Base-by-base conservation (phyloP, 2,113 vertebrate species). In the Leucopsar rothschildi region DNA sequence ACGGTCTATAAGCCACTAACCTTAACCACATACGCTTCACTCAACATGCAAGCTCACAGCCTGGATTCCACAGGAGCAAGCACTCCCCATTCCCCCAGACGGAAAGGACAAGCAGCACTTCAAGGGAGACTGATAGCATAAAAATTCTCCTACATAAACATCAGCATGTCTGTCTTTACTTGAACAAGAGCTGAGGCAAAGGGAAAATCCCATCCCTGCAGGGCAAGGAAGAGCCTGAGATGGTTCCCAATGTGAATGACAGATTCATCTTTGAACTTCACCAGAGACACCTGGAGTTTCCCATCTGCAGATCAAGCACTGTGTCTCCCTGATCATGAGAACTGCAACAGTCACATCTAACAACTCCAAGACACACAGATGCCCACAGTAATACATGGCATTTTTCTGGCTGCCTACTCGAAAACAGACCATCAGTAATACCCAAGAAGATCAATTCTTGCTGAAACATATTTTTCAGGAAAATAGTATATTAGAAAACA, bases 311-410 rank as follows among this genome's bases (percentile, higher is more conserved):
- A 79, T 45, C 4, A 37, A 63, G 31, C 35, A 31, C 39, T 59
- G 40, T 33, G 24, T 10, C 52, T 68, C 52, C 39, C 61, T 47
- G 11, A 73, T 22, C 63, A 44, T 5, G 31, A 60, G 61, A 25
- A 14, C 24, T 8, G 21, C 37, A 56, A 52, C 3, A 22, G 11
- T 68, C 53, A 55, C 40, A 37, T 18, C 57, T 17, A 60, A 42
- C 28, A 76, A 18, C 45, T 42, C 8, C 17, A 28, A 49, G 45
- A 45, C 27, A 49, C 1, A n/a, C 16, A 31, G 7, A 37, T 5
- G 4, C 24, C 23, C 53, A 61, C 50, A 61, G 45, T 7, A 25
- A 40, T 0, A 2, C 2, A 2, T 5, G 3, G 21, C 27, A 11
- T 29, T 91, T 29, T 65, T 52, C 55, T 75, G 28, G 16, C 49